Conservation (phyloP, 2,113 vertebrate genomes). For the Cryptoleucopteryx plumbea region DNA sequence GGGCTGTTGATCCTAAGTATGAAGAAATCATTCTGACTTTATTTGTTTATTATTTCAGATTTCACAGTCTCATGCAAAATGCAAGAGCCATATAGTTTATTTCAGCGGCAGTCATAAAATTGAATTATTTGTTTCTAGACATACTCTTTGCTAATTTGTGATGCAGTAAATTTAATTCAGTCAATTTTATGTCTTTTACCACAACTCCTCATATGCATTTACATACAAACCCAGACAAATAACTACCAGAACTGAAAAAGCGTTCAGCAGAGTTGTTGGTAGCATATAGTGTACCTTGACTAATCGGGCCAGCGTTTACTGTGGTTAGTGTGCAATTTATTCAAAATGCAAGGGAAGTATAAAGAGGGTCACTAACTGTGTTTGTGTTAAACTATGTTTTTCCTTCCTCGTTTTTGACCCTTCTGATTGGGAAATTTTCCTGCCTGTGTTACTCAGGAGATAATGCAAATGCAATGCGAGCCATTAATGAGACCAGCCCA, state of each 20-base stretch:
- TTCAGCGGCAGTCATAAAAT: neutral
- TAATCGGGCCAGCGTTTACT: neutral
- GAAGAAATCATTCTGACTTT: neutral
- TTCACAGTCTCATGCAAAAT: constrained; percentile 1
- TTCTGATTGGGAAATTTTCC: neutral
- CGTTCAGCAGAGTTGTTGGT: neutral
- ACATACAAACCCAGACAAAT: neutral
- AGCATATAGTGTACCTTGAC: neutral
- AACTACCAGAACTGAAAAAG: neutral
- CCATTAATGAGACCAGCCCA: neutral
- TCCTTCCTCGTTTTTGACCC: neutral
- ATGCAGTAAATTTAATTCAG: neutral
- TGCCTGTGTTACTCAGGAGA: neutral
- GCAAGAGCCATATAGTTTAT: neutral
- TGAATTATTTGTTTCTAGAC: neutral
- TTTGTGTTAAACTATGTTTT: neutral
- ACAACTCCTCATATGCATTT: neutral
- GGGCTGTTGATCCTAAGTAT: neutral
- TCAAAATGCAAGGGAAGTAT: neutral
- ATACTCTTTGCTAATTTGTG: neutral
- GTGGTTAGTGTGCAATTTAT: neutral
- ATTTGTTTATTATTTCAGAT: neutral
- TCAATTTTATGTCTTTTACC: neutral
- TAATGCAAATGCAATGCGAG: neutral
- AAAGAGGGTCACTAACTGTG: neutral